A percentile compares a stretch with the other conserved stretches of the same genome.
Evolutionary conservation across 2,797 vertebrate species (phyloP).

Genomic region (Onychomys torridus): DNA sequence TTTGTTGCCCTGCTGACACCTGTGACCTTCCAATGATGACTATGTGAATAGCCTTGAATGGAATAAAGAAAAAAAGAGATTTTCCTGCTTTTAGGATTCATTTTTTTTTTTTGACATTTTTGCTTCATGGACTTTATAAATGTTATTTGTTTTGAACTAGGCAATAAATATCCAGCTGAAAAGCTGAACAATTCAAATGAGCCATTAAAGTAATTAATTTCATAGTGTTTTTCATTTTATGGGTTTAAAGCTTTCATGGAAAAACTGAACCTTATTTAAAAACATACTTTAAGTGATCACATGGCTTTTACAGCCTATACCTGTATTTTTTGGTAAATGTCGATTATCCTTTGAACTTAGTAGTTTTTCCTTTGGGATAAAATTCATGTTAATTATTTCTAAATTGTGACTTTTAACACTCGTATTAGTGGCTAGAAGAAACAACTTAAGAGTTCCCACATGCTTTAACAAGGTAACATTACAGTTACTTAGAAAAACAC

Average conservation of each 20-base stretch:
- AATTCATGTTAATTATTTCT: constrained; percentile 53
- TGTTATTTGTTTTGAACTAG: constrained; percentile 41
- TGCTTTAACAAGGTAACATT: constrained; percentile 43
- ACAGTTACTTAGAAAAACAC: constrained; percentile 67
- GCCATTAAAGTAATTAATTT: not conserved
- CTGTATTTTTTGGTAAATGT: not conserved
- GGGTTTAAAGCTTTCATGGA: not conserved
- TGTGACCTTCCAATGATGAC: not conserved
- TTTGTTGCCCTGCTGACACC: not conserved
- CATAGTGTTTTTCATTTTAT: not conserved
- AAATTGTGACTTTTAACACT: constrained; percentile 54
- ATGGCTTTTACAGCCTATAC: constrained; percentile 5
- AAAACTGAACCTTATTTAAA: constrained; percentile 14
- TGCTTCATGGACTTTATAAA: not conserved
- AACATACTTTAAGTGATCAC: constrained; percentile 1
- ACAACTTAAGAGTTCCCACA: not conserved
- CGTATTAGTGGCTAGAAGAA: constrained; percentile 10
- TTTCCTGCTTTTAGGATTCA: not conserved
- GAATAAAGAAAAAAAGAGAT: not conserved
- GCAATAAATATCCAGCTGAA: not conserved
- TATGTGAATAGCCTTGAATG: not conserved
- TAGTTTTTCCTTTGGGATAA: constrained; percentile 35
- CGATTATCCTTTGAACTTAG: constrained; percentile 16
- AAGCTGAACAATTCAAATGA: constrained; percentile 26
- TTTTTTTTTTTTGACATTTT: not conserved